phyloP scores from a whole-genome alignment of 2,888 invertebrate genomes.

The Torymus auratus region DNA sequence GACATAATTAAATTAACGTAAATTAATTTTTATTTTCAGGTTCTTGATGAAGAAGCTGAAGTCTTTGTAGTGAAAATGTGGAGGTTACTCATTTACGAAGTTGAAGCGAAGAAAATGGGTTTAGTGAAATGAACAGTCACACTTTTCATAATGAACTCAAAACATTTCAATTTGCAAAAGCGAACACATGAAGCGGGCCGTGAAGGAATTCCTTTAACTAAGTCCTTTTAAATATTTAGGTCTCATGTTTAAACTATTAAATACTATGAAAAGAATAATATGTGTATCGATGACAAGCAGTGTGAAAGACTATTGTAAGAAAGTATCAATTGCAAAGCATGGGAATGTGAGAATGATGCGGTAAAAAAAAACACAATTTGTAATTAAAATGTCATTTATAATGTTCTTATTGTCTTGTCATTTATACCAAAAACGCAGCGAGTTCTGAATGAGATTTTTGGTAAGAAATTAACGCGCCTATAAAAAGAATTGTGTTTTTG shows the following conservation, averaged over 20 bases:
- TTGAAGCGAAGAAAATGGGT: conserved; percentile 98
- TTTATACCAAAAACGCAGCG: conserved; percentile 51
- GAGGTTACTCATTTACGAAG: conserved; percentile 99
- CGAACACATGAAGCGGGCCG: conserved; percentile 28
- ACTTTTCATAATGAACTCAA: conserved; percentile 44
- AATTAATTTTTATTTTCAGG: conserved; percentile 80
- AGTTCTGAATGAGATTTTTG: conserved; percentile 31
- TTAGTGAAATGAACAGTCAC: conserved; percentile 82
- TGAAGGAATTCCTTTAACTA: conserved; percentile 46
- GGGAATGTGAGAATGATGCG: conserved; percentile 52
- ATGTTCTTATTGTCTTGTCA: conserved; percentile 55
- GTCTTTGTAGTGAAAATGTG: conserved; percentile 99
- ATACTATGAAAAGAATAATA: conserved; percentile 45
- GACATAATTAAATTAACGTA: not conserved
- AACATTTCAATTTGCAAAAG: conserved; percentile 44
- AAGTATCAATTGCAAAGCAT: conserved; percentile 49
- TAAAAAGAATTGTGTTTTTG: conserved; percentile 37
- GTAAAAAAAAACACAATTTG: conserved; percentile 48
- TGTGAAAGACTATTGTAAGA: conserved; percentile 54
- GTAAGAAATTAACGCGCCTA: conserved; percentile 4
- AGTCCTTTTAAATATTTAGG: conserved; percentile 50
- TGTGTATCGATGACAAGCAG: conserved; percentile 48
- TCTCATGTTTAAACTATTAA: conserved; percentile 55
- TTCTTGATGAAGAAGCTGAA: conserved; percentile 99
- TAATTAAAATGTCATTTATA: conserved; percentile 57